Evolutionary conservation across 2,888 invertebrate species (phyloP).

Genomic region (Oxytorus armatus): DNA sequence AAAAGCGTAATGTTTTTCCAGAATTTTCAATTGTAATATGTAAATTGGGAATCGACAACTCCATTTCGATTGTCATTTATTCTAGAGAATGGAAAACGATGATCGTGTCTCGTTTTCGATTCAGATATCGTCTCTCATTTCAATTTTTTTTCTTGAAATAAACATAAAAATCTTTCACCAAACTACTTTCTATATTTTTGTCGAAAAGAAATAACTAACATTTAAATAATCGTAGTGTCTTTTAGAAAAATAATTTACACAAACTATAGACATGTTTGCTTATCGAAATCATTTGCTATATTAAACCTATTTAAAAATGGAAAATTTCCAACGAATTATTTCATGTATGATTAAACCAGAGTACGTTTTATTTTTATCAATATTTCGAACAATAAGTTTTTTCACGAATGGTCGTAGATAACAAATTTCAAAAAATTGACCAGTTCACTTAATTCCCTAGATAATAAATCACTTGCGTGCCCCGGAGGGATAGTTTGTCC

Average conservation of each 20-base stretch:
- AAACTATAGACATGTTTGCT: too few relatives aligned
- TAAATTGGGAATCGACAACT: not conserved
- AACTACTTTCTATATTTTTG: not conserved
- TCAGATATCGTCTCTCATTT: not conserved
- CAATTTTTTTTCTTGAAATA: not conserved
- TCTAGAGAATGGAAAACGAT: slow-evolving; percentile 2
- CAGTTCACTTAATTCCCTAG: slow-evolving; percentile 21
- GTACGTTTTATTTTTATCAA: not conserved
- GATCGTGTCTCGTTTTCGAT: not conserved
- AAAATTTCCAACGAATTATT: not conserved
- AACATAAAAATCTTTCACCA: not conserved
- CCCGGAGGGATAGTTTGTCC: slow-evolving; percentile 34
- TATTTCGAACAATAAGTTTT: not conserved
- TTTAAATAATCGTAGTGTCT: not conserved
- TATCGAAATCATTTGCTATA: not conserved
- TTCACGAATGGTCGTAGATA: slow-evolving; percentile 9
- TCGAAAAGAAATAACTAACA: not conserved
- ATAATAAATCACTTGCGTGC: slow-evolving; percentile 42
- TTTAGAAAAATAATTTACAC: too few relatives aligned
- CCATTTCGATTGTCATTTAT: slow-evolving; percentile 9
- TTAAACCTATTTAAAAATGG: not conserved
- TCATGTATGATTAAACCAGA: not conserved
- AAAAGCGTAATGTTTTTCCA: not conserved
- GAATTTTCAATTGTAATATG: slow-evolving; percentile 3
- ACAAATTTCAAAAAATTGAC: not conserved